Conservation (phyloP, 2,797 vertebrate species). For the Micropoecilia bifurca region DNA sequence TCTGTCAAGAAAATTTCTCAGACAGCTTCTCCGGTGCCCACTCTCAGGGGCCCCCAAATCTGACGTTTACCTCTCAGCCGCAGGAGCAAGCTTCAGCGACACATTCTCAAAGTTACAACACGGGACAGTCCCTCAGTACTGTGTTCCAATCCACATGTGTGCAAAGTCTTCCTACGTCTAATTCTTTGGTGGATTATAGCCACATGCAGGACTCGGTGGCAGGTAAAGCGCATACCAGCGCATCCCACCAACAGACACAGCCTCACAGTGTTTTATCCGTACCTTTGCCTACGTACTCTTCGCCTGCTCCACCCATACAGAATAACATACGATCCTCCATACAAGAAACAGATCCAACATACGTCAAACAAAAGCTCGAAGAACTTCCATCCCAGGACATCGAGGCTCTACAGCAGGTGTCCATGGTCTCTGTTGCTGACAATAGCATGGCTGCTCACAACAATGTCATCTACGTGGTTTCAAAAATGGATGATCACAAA, state of each 20-base stretch:
- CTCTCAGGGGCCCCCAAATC: constrained; percentile 91
- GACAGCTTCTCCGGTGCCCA: constrained; percentile 91
- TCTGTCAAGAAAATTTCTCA: constrained; percentile 89
- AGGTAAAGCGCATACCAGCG: constrained; percentile 84
- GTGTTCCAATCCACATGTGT: constrained; percentile 87
- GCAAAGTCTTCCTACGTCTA: constrained; percentile 85
- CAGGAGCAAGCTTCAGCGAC: constrained; percentile 88
- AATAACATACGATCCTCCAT: constrained; percentile 84
- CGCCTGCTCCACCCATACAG: constrained; percentile 87
- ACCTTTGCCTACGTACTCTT: constrained; percentile 85
- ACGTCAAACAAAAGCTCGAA: constrained; percentile 89
- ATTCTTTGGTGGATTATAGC: constrained; percentile 87
- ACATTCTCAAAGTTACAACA: constrained; percentile 90
- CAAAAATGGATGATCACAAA: constrained; percentile 92
- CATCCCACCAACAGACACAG: constrained; percentile 83
- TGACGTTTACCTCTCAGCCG: constrained; percentile 92
- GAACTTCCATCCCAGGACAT: constrained; percentile 91
- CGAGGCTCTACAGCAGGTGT: constrained; percentile 87
- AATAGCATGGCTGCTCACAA: constrained; percentile 84
- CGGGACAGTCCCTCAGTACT: constrained; percentile 88
- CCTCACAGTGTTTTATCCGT: constrained; percentile 87
- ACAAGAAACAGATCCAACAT: constrained; percentile 85
- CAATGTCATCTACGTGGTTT: constrained; percentile 88
- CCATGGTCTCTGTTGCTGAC: constrained; percentile 82
- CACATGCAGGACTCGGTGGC: constrained; percentile 87